Percentiles rank a stretch among this genome's conserved stretches.
phyloP scores from a whole-genome alignment of 2,113 vertebrate species.

The Datnioides undecimradiatus region DNA sequence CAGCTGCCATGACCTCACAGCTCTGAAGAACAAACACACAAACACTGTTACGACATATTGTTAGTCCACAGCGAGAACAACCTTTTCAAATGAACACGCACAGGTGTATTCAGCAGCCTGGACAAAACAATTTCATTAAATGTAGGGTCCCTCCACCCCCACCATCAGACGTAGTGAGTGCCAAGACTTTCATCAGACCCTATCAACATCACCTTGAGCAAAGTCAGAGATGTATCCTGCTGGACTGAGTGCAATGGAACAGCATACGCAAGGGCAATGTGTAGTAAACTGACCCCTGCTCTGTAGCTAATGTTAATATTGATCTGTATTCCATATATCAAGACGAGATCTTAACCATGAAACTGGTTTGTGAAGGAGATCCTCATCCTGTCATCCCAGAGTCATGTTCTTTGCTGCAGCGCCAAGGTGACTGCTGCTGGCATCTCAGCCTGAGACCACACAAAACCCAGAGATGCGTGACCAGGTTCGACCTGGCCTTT shows the following conservation, averaged over 20 bases:
- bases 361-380: background rate
- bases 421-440: constrained; percentile 64
- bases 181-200: constrained; percentile 14
- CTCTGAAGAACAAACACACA: constrained; percentile 81
- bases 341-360: background rate
- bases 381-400: background rate
- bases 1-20: constrained; percentile 94
- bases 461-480: background rate
- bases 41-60: background rate
- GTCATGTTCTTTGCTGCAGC: constrained; percentile 10
- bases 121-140: background rate
- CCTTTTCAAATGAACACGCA: background rate
- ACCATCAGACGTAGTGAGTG: background rate
- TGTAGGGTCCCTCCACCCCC: background rate
- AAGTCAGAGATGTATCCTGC: constrained; percentile 47
- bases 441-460: background rate
- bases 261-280: background rate
- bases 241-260: constrained; percentile 8
- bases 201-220: constrained; percentile 66
- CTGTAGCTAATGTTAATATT: background rate
- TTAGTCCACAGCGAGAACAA: background rate
- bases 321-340: background rate
- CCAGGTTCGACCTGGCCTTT: background rate
- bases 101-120: background rate
- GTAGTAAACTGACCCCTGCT: background rate